Evolutionary conservation across 2,113 vertebrate genomes (phyloP).

Genomic region (Cygnus atratus): DNA sequence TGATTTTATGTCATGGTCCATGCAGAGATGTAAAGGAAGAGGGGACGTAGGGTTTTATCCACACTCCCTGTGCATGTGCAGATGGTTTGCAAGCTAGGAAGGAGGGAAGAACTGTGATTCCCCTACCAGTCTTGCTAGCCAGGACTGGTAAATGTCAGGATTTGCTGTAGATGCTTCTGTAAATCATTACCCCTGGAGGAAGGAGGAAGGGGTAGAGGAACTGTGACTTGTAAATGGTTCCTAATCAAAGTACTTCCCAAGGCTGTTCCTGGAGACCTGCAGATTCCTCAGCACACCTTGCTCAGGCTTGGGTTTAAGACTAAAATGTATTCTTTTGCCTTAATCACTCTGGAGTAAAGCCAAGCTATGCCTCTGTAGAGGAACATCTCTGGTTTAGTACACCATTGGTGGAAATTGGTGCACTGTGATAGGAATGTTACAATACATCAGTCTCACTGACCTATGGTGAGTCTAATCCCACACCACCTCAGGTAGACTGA

Average conservation of each 20-base stretch:
- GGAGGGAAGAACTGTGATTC: not conserved
- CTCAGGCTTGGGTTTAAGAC: constrained; percentile 8
- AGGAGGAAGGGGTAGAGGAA: constrained; percentile 9
- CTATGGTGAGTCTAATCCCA: not conserved
- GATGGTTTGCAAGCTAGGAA: not conserved
- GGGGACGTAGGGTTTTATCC: not conserved
- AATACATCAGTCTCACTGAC: not conserved
- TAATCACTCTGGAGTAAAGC: not conserved
- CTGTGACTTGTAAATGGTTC: not conserved
- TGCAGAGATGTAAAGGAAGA: not conserved
- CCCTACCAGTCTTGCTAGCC: not conserved
- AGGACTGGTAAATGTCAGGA: not conserved
- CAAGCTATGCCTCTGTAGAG: not conserved
- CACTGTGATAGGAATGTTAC: not conserved
- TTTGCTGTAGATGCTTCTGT: constrained; percentile 9
- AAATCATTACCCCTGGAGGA: constrained; percentile 8
- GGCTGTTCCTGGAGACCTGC: not conserved
- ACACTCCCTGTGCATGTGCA: not conserved
- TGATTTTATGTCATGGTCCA: not conserved
- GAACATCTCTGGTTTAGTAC: not conserved
- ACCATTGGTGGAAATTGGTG: not conserved
- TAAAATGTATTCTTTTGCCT: not conserved
- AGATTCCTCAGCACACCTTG: constrained; percentile 8
- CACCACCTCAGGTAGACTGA: not conserved
- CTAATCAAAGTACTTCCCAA: constrained; percentile 26